Evolutionary conservation across 2,888 invertebrate species (phyloP), one percentile per base, ranked within the genome.

Genomic region (Geophilus truncorum): DNA sequence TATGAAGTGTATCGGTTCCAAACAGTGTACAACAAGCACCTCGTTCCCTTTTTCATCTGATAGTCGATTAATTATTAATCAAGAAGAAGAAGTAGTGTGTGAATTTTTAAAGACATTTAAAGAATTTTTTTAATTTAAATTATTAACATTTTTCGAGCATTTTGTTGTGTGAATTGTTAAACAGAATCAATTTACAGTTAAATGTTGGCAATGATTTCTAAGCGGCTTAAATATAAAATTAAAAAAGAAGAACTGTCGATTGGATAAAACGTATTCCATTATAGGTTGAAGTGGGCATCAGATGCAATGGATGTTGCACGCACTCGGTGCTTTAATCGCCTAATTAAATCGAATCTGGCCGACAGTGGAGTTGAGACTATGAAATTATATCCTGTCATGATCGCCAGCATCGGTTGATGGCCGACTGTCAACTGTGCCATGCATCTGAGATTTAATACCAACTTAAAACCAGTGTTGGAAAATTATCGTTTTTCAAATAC

Each of bases 331-430:
- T 25, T 62, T 62, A 62, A 62, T 62, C 62, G 62, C 25, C 25
- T 62, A 62, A 62, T 62, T 62, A 62, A 62, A 62, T 62, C 62
- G 62, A 62, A 62, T 62, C 62, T 62, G 62, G 62, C 62, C 62
- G 62, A 62, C 62, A 62, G 25, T 62, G 62, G 62, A 62, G 62
- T 62, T 62, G 62, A 62, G 18, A 62, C 62, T 62, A 62, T 62
- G 62, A 62, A 62, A 62, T 62, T 62, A 62, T 62, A 62, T 62
- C 62, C 62, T 62, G 62, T 62, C 62, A 62, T 25, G 62, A 62
- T 62, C 62, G 12, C 21, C 25, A 23, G 62, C 62, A 62, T 62
- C 62, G 25, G 23, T 15, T 62, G 62, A 62, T 62, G 28, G 62
- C 62, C 23, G 28, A 62, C 62, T 62, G 62, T 62, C 62, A 62